Base-by-base conservation (phyloP, 2,113 vertebrate genomes). In the Saguinus midas region DNA sequence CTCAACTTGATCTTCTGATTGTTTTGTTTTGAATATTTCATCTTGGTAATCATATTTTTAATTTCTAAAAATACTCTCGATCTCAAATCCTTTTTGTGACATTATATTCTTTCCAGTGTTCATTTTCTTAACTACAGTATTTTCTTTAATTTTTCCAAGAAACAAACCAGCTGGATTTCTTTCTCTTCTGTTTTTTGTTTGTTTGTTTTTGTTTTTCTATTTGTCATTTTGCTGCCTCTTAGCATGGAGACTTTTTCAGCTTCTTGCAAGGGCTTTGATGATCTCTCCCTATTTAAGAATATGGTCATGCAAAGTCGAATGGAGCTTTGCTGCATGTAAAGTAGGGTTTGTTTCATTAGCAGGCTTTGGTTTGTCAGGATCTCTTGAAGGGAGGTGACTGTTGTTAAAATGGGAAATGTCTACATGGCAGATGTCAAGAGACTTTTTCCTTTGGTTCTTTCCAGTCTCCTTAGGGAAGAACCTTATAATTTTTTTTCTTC, bases 21-120 rank as follows among this genome's bases (percentile, higher is more conserved):
- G 50, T 82, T 94, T 95, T 50, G 57, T 94, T 93, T 94, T 73
- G 27, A 85, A 48, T 81, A 70, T 93, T 95, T 96, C 37, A 90
- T 88, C 80, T 96, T 84, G 45, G 8, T 52, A 87, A 94, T 79
- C 20, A 68, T 79, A 7, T 86, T 92, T 96, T 93, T 82, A 50
- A 43, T 93, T 84, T 93, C 52, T 87, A 52, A 96, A 88, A 87
- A 70, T 72, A 25, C 2, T 76, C 27, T 76, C 80, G 32, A 81
- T 80, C 43, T 75, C 20, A 91, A 76, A 81, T 72, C n/a, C 16
- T 75, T 81, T 88, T 83, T 84, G 55, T 52, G 21, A 5, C 78
- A 48, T 40, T 76, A n/a, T 70, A 4, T 48, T 93, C 12, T 86
- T 70, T 12, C 27, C 87, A 27, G 72, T 87, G 10, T 84, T 79